These are phyloP conservation scores for Tachina grossa DNA, from an alignment of 2,888 invertebrate species.

Conservation along the genomic window DNA sequence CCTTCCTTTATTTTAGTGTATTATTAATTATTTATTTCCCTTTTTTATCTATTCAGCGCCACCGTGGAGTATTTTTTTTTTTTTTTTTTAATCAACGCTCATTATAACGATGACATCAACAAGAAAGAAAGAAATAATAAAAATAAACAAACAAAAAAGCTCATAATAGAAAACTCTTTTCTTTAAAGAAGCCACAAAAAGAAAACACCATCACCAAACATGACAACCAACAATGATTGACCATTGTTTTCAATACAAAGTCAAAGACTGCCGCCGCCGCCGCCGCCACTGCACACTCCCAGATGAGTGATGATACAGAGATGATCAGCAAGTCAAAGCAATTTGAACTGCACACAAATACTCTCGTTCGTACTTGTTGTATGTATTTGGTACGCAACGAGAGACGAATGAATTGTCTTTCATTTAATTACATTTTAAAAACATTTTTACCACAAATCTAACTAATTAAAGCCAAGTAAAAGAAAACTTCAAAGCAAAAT, in stretches of 20 bases:
- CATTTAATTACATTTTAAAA: conserved; percentile 51
- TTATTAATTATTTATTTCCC: background rate
- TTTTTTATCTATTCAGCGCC: background rate
- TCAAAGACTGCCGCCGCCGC: background rate
- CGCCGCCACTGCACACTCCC: background rate
- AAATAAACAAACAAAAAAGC: background rate
- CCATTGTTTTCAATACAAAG: conserved; percentile 46
- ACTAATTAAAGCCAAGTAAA: conserved; percentile 41
- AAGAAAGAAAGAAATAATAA: background rate
- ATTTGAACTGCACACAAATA: conserved; percentile 12
- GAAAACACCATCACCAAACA: conserved; percentile 18
- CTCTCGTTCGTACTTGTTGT: no score
- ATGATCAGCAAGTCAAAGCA: conserved; percentile 13
- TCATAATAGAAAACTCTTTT: no score
- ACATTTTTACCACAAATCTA: conserved; percentile 50
- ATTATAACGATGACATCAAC: conserved; percentile 9
- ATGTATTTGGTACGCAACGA: background rate
- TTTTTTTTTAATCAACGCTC: conserved; percentile 2
- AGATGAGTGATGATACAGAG: conserved; percentile 16
- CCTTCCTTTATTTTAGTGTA: background rate
- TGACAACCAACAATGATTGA: conserved; percentile 49
- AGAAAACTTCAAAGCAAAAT: conserved; percentile 19
- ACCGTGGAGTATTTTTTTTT: background rate
- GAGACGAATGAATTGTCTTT: conserved; percentile 30
- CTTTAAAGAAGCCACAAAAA: conserved; percentile 6